Evolutionary conservation across 1,140 invertebrate species (phyloP).

Genomic region (Eufriesea mexicana): DNA sequence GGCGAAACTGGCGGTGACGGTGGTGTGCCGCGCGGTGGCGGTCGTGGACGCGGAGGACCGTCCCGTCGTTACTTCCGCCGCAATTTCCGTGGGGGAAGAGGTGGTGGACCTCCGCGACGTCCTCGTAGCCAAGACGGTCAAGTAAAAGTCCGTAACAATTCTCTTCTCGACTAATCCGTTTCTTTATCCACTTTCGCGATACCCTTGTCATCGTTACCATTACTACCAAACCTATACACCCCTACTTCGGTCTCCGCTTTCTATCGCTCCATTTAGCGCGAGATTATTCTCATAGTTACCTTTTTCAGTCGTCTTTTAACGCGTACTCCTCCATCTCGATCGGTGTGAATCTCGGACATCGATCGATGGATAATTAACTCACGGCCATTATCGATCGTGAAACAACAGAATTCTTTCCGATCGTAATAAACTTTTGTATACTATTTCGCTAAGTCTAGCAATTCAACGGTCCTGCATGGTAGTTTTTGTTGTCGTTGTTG

Average conservation of each 20-base stretch:
- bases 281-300: not conserved
- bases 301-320: not conserved
- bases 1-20: slow-evolving; percentile 76
- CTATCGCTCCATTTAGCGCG: not conserved
- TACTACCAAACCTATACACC: not conserved
- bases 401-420: not conserved
- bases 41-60: slow-evolving; percentile 81
- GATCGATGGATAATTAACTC: not conserved
- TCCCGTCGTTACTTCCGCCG: slow-evolving; percentile 87
- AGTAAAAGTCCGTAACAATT: slow-evolving; percentile 68
- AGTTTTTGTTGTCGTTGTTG: not conserved
- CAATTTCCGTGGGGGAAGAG: slow-evolving; percentile 84
- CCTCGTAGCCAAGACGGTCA: slow-evolving; percentile 85
- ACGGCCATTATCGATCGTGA: not conserved
- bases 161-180: not conserved
- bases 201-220: not conserved
- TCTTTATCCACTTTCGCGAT: not conserved
- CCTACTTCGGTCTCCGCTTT: slow-evolving; percentile 19
- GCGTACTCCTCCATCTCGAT: not conserved
- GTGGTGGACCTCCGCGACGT: slow-evolving; percentile 81
- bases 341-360: not conserved
- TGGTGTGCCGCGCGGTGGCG: slow-evolving; percentile 79
- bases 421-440: not conserved
- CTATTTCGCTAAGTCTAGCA: not conserved
- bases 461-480: slow-evolving; percentile 2